Base-by-base conservation (phyloP, 2,888 invertebrate species). In the Cantharis nigra region DNA sequence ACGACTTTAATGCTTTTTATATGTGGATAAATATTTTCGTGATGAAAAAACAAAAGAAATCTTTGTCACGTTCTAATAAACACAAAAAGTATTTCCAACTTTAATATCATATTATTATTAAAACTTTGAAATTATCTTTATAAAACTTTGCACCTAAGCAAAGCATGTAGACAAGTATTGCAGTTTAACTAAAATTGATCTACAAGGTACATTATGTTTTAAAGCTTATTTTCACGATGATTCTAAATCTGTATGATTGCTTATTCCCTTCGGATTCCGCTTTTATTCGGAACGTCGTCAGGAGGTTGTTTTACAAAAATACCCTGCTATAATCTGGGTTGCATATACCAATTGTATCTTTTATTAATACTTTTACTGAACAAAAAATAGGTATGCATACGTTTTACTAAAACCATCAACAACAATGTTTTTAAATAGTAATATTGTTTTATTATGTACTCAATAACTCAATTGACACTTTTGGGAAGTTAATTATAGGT, bases 11-110 rank as follows among this genome's bases (percentile, higher is more conserved):
- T 70, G 30, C 16, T 69, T 69, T 69, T 74, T 69, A 63, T 26
- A 62, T 74, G 69, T 70, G 70, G 69, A 49, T 69, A 74, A 65
- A 49, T 73, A 73, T 67, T 69, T 73, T 67, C 49, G 9, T 3
- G 20, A 67, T 33, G 72, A 49, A 49, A 18, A 65, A 69, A 33
- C 28, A 16, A 63, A 11, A 18, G 49, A 62, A 74, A 63, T 63
- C 63, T 69, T 63, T 26, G 63, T 74, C 74, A 70, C 70, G 74
- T 74, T 11, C 63, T 16, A 10, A 20, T 23, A 67, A 26, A 67
- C n/a, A 13, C 4, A 14, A 67, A 67, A 18, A 7, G 26, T 23
- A 18, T 67, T 14, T 67, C 18, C 13, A 23, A 67, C 65, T 67
- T 67, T 67, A 20, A 64, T 64, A 23, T 67, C 26, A 26, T 49